Conservation (phyloP, 1,140 invertebrate genomes). For the Scylla paramamosain region DNA sequence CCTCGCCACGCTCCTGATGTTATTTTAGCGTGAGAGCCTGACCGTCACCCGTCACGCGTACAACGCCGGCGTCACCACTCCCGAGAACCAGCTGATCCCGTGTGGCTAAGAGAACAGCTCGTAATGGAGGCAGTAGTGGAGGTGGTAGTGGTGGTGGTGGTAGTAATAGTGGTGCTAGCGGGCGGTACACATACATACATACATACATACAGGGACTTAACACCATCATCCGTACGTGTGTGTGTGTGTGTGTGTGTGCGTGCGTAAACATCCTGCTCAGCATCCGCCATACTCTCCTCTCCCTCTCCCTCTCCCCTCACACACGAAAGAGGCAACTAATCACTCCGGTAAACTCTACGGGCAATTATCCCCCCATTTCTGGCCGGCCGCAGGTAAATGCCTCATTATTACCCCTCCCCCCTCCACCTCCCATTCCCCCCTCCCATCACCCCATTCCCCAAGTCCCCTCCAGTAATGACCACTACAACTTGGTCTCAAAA, state of each 20-base stretch:
- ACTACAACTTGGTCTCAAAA: slow-evolving; percentile 12
- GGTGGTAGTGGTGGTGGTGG: too few species aligned
- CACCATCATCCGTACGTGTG: slow-evolving; percentile 3
- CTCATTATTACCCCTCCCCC: slow-evolving; percentile 10
- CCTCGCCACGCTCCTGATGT: background rate
- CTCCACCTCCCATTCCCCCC: background rate
- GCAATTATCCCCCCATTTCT: slow-evolving; percentile 56
- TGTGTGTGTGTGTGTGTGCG: slow-evolving; percentile 60
- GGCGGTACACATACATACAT: background rate
- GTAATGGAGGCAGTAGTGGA: too few species aligned
- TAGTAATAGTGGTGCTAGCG: background rate
- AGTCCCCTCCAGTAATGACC: background rate
- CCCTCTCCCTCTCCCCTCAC: too few species aligned
- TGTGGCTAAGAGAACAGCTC: too few species aligned
- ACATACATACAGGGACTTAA: background rate
- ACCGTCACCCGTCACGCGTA: background rate
- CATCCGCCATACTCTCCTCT: background rate
- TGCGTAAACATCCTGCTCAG: slow-evolving; percentile 28
- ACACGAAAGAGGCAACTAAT: slow-evolving; percentile 51
- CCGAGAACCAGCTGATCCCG: too few species aligned
- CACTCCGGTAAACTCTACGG: slow-evolving; percentile 48
- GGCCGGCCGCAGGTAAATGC: slow-evolving; percentile 55
- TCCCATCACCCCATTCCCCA: background rate
- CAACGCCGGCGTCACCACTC: background rate
- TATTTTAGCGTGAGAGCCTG: background rate